Evolutionary conservation across 2,797 vertebrate species (phyloP), one percentile per base, ranked within the genome.

Genomic region (Schizothorax lantsangensis): DNA sequence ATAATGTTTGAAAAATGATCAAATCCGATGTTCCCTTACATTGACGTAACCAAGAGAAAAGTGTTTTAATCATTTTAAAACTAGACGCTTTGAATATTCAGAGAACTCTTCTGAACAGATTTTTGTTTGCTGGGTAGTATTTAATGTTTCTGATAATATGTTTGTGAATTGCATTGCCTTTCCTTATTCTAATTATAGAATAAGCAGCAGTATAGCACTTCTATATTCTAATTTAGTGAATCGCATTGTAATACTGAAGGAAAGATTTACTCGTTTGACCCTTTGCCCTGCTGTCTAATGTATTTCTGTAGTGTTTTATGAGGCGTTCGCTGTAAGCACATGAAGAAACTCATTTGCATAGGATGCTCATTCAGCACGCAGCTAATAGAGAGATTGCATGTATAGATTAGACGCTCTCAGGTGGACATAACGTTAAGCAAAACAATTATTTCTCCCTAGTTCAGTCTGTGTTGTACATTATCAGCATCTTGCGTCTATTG

Each of bases 401-500:
- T 84, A 64, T 88, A 83, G 86, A 89, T 89, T 71, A 69, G 59
- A 81, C 3, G 17, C 85, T 47, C 59, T 82, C 23, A 2, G 64
- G 45, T 82, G 57, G 64, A 90, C 33, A 7, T 49, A 81, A 54
- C 12, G 33, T 87, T 72, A 84, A 80, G 72, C 43, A 75, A 81
- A 68, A 45, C 78, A 54, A 77, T 80, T 86, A 77, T 84, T 89
- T 84, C 40, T 85, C 21, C 12, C 75, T 80, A 3, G 68, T 87
- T 87, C 49, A 52, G 49, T 81, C 59, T 38, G 38, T 71, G 66
- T 64, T 86, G 75, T 77, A 54, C 62, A 40, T 47, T 72, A 88
- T 87, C 84, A 89, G 86, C 73, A 71, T 71, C 84, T 86, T 79
- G 57, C 38, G 45, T 86, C 84, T 79, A 84, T 85, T 83, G 82